Conservation (phyloP, 2,113 vertebrate genomes). For the Microcebus jonahi region DNA sequence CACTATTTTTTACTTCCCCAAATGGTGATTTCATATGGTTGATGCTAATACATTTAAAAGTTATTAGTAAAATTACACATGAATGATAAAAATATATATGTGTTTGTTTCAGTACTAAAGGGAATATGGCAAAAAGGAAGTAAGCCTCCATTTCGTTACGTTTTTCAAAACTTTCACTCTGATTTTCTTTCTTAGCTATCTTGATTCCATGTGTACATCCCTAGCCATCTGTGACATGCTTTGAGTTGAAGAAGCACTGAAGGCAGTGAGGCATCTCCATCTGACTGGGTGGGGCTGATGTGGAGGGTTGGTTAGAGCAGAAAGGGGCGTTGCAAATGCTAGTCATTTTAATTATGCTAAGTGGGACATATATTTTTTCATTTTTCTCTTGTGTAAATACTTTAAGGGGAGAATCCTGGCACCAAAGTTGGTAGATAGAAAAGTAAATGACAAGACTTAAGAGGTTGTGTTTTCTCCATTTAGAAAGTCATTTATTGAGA, state of each 20-base stretch:
- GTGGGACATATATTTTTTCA: background rate
- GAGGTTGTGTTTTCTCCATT: background rate
- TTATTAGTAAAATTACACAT: background rate
- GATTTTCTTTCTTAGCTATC: background rate
- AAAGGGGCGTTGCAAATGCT: background rate
- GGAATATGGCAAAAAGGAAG: background rate
- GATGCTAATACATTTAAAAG: background rate
- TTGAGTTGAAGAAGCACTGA: background rate
- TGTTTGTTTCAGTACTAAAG: background rate
- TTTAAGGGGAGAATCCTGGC: background rate
- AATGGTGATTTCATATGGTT: background rate
- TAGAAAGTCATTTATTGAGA: background rate
- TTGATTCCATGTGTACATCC: background rate
- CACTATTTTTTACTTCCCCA: background rate
- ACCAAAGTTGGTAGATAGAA: background rate
- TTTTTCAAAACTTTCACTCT: background rate
- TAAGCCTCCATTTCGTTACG: background rate
- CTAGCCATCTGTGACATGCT: background rate
- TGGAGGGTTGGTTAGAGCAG: background rate
- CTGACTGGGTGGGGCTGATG: background rate
- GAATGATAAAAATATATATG: background rate
- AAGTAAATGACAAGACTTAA: background rate
- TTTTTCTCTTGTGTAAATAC: background rate
- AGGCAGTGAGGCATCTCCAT: background rate
- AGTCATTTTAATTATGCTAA: background rate